Evolutionary conservation across 2,888 invertebrate species (phyloP), one percentile per base, ranked within the genome.

Genomic region (Drosophila falleni): DNA sequence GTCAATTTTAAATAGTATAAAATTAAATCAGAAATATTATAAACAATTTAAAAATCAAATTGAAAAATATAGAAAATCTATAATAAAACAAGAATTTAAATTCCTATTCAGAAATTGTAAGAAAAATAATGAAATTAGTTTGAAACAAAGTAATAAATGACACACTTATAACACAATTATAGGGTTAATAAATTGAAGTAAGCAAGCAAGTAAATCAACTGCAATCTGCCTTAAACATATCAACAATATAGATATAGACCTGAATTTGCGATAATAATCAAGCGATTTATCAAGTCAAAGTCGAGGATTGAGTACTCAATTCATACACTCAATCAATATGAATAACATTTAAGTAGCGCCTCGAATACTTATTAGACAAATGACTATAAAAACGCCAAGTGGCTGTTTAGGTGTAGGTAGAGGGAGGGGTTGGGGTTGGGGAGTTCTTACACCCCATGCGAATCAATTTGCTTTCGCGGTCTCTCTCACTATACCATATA

Each of bases 381-480:
- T 56, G 55, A 58, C 54, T 66, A 71, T 69, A 64, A 66, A 81
- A 71, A 65, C 65, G 66, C 61, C 46, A 77, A 77, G 80, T 76
- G 80, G 56, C 64, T 60, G 76, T 62, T 54, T 26, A 56, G 46
- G 46, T 31, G n/a, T n/a, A 5, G 6, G 11, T 5, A 3, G 6
- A 33, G 26, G 26, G 42, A 35, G 37, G 23, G 29, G 55, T 13
- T 44, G 44, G 33, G 31, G 23, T 3, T 54, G 54, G 33, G 39
- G 33, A 58, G 58, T 56, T 63, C 39, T 31, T 63, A 44, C 66
- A 55, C 53, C 53, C 42, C 19, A 51, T 47, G 58, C 65, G 65
- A 67, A 79, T 76, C 71, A 76, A 84, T 81, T 83, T 70, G 70
- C 73, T 76, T 71, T 76, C 39, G 70, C 84, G 73, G 71, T 71